Evolutionary conservation across 2,113 vertebrate species (phyloP), one percentile per base, ranked within the genome.

Genomic region (Aphyosemion australe): DNA sequence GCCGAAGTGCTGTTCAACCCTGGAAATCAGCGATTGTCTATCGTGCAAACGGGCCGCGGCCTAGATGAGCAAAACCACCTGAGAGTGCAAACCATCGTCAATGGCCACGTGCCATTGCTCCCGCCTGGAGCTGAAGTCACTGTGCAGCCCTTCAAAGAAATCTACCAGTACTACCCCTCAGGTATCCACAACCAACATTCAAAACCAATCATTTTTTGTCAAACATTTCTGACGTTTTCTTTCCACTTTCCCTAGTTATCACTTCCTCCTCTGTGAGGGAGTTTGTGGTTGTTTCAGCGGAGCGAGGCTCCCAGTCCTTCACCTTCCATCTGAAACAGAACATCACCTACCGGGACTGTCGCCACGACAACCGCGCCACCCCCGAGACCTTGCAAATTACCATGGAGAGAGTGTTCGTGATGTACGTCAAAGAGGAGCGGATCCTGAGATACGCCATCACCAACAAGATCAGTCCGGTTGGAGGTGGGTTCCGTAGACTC

Each of bases 401-500:
- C 0, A 94, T 96, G 80, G 90, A 93, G 4, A 92, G 93, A 0
- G 89, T 95, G 74, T 95, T 97, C 37, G 87, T 94, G 45, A 92
- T 97, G 86, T 98, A 97, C 2, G 92, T 93, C 0, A 67, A 84
- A 39, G 95, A 94, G 8, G 97, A 99, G 82, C 90, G 84, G 0
- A 93, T 93, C 68, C 93, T 99, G 61, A 92, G 96, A 82, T 99
- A 95, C 1, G 97, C 97, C 41, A 86, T 97, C 65, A 94, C 95
- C n/a, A 95, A 94, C 90, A 95, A 94, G 45, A 80, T 99, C 11
- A 91, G 94, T 67, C 93, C 91, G 0, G 78, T 91, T 0, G 92
- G 94, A 91, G 94, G 95, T 96, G 84, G 72, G 85, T 60, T 12
- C 8, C 5, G 11, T 9, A 10, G 34, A 37, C 12, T 42, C 41